phyloP scores from a whole-genome alignment of 2,797 vertebrate genomes.

The Chaetodon trifasciatus region DNA sequence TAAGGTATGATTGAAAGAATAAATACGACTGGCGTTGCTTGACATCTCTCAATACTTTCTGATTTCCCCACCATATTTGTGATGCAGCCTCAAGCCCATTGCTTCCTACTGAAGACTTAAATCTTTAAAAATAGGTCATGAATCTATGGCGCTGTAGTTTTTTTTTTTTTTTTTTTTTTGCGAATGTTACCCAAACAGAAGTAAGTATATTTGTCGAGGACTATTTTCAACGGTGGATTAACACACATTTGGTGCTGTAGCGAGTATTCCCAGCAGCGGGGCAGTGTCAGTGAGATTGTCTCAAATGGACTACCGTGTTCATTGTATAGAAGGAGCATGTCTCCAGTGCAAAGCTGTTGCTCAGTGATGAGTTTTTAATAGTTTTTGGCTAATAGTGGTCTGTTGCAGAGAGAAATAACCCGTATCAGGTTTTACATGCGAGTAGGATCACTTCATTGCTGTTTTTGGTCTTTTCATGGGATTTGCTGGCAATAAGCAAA shows the following conservation, averaged over 20 bases:
- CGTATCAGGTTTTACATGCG: neutral
- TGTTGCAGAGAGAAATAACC: neutral
- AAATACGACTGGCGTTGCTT: neutral
- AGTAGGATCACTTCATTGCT: neutral
- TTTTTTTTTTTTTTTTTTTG: too few relatives aligned
- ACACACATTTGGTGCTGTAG: neutral
- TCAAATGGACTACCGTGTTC: neutral
- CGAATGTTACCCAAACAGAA: neutral
- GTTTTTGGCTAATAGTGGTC: neutral
- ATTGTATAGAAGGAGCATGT: neutral
- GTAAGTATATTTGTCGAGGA: neutral
- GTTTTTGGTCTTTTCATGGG: neutral
- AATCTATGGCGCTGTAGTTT: neutral
- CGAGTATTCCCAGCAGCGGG: neutral
- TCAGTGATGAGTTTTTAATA: slow-evolving; percentile 1
- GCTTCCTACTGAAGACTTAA: neutral
- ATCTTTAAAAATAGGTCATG: slow-evolving; percentile 2
- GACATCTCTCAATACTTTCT: neutral
- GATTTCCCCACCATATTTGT: neutral
- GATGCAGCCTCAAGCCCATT: neutral
- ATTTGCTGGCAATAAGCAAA: neutral
- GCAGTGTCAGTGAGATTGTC: neutral
- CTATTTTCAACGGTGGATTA: too few relatives aligned
- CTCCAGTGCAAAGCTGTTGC: neutral
- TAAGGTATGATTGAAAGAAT: neutral